Conservation (phyloP, 1,140 invertebrate species). For the Brachionus manjavacas region DNA sequence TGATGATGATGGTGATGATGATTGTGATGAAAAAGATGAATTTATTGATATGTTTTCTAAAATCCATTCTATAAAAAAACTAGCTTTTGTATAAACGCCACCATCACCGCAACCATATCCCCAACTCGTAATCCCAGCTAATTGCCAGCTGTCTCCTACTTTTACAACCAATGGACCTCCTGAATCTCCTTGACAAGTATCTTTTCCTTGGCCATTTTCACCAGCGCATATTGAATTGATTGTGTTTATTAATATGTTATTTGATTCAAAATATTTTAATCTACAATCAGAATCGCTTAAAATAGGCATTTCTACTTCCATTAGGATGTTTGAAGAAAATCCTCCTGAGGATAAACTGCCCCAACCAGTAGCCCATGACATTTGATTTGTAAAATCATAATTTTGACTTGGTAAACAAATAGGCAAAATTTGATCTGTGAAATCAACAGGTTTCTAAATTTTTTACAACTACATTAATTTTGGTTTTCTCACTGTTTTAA, state of each 20-base stretch:
- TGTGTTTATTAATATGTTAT: not conserved
- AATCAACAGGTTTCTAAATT: not conserved
- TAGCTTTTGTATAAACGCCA: conserved; percentile 39
- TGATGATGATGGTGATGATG: not conserved
- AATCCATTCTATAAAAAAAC: conserved; percentile 12
- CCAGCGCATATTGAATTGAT: conserved; percentile 17
- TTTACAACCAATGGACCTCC: conserved; percentile 39
- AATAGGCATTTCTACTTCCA: conserved; percentile 34
- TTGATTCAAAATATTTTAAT: not conserved
- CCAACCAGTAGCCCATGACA: conserved; percentile 32
- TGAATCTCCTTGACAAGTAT: conserved; percentile 41
- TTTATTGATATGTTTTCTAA: not conserved
- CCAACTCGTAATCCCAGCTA: conserved; percentile 36
- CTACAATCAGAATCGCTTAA: conserved; percentile 3
- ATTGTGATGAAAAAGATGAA: not conserved
- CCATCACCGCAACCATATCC: conserved; percentile 41
- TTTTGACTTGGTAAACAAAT: not conserved
- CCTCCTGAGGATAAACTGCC: not conserved
- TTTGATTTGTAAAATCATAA: not conserved
- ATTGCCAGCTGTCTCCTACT: not conserved
- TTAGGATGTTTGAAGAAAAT: not conserved
- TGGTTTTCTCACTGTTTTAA: too few relatives aligned
- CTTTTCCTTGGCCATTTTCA: not conserved
- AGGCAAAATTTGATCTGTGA: conserved; percentile 1
- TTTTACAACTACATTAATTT: too few relatives aligned